Evolutionary conservation across 2,888 invertebrate genomes (phyloP), one percentile per base, ranked within the genome.

Genomic region (Trachelus tabidus): DNA sequence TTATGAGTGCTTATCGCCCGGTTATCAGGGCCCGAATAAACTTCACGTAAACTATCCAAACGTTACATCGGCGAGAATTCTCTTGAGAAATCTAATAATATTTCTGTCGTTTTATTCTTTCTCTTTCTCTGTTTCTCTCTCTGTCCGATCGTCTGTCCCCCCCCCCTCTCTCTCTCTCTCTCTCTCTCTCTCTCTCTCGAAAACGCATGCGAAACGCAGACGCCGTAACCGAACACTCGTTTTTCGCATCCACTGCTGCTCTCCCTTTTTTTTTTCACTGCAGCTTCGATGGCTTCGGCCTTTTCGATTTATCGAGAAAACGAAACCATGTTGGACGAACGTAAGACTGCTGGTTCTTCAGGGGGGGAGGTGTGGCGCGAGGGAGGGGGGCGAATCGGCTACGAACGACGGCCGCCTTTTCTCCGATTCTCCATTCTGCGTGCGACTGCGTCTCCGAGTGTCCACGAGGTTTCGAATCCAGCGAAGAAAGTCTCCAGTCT

Each of bases 241-340:
- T 69, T 37, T 34, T 33, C 77, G 40, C 56, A 34, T 74, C 73
- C 40, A 76, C 34, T 71, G 34, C 76, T 74, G 34, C 73, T 35
- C 75, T 73, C 81, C 83, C 84, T 83, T 80, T 75, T 35, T 35
- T 35, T 81, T 85, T 85, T 85, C 81, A 84, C 82, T 83, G 86
- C 86, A 82, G 82, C 84, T 83, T 85, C 84, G 81, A 82, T 83
- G 85, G 85, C 85, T 86, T 86, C 85, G 82, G 69, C 80, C 85
- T 84, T 91, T 91, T 91, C 91, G 91, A 91, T 91, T 90, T 91
- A 90, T 91, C 89, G 90, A 89, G 90, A 90, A 91, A 91, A 89
- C 89, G 89, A 88, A 91, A 90, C 89, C 90, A 76, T 69, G 68
- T n/a, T 73, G 34, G 23, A 79, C 79, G 76, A 77, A 78, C 76